Percentiles rank a stretch among this genome's conserved stretches.
Evolutionary conservation across 2,888 invertebrate genomes (phyloP).

Genomic region (Chesias legatella): DNA sequence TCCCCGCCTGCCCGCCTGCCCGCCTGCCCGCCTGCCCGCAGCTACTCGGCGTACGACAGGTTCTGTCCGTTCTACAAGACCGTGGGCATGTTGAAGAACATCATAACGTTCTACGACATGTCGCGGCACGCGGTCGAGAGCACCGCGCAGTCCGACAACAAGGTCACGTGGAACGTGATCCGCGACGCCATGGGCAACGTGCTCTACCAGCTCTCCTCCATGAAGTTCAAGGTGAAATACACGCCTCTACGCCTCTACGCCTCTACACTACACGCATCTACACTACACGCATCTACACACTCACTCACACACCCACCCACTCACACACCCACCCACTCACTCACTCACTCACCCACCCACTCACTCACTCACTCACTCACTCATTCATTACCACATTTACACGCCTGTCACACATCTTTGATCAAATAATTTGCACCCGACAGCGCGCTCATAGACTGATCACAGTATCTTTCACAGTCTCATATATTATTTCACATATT

Average conservation of each 20-base stretch:
- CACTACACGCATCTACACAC: too few relatives aligned
- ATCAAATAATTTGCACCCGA: too few relatives aligned
- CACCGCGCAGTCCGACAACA: conserved; percentile 99
- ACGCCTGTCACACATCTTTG: too few relatives aligned
- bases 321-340: too few relatives aligned
- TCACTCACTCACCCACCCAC: too few relatives aligned
- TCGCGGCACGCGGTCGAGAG: conserved; percentile 98
- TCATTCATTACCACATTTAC: too few relatives aligned
- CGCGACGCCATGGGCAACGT: conserved; percentile 98
- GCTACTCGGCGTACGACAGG: conserved; percentile 95
- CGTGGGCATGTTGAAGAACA: conserved; percentile 98
- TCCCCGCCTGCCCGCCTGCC: too few relatives aligned
- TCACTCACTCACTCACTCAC: too few relatives aligned
- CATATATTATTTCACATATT: too few relatives aligned
- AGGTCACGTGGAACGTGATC: conserved; percentile 97
- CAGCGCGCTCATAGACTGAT: too few relatives aligned
- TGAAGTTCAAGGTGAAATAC: conserved; percentile 99
- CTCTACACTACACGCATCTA: neutral
- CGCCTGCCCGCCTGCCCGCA: conserved; percentile 37
- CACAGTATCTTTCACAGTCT: too few relatives aligned
- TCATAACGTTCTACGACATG: conserved; percentile 99
- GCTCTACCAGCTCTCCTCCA: conserved; percentile 97
- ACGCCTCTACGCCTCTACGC: conserved; percentile 16
- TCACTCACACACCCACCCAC: too few relatives aligned
- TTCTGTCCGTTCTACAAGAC: conserved; percentile 99